Conservation (phyloP, 2,888 invertebrate genomes). For the Cephus runcator region DNA sequence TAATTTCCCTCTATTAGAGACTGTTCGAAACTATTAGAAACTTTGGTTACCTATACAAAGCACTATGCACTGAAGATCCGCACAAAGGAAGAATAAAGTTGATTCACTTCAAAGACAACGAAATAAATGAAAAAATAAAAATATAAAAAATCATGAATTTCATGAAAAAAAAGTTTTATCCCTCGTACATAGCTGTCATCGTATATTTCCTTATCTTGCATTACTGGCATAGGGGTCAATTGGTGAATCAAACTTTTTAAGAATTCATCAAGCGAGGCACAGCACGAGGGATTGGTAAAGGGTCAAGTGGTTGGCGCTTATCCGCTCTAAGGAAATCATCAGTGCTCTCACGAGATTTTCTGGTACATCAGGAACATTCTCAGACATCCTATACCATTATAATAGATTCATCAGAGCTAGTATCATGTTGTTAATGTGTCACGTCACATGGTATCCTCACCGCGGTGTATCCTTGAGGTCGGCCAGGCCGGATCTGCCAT, state of each 20-base stretch:
- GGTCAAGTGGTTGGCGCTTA: neutral
- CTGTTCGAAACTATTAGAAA: neutral
- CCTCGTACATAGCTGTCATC: neutral
- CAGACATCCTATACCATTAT: neutral
- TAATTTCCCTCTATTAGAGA: neutral
- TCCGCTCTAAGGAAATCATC: neutral
- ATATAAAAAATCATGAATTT: neutral
- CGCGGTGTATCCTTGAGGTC: neutral
- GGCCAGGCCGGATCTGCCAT: neutral
- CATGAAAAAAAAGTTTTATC: neutral
- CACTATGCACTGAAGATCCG: neutral
- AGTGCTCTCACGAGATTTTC: neutral
- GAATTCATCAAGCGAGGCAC: neutral
- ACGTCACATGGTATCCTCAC: neutral
- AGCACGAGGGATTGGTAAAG: neutral
- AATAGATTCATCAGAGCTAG: neutral
- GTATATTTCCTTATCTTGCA: neutral
- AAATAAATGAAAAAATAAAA: neutral
- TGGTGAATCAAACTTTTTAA: neutral
- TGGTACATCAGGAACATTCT: neutral
- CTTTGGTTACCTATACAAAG: neutral
- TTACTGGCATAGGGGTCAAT: neutral
- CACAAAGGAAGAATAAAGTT: neutral
- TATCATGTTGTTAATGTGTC: neutral
- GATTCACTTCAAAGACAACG: neutral